Conservation (phyloP, 1,140 invertebrate genomes). For the Melipona quadrifasciata region DNA sequence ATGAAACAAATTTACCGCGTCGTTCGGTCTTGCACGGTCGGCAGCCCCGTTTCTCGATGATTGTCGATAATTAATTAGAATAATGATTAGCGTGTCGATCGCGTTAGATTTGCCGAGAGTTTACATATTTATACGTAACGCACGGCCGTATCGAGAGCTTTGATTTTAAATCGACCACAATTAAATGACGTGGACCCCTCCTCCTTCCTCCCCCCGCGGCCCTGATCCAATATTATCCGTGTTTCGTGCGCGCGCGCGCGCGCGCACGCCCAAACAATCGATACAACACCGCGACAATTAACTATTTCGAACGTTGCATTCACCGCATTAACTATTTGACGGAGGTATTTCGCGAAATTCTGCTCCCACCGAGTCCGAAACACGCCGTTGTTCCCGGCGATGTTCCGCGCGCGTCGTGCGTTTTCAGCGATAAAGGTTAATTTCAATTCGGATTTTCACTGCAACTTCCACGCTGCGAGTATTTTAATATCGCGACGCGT, state of each 20-base stretch:
- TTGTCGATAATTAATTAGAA: conserved; percentile 27
- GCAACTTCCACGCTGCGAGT: too few relatives aligned
- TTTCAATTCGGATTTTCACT: not conserved
- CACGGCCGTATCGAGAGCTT: not conserved
- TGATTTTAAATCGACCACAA: conserved; percentile 36
- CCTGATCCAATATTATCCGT: not conserved
- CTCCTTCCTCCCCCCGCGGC: too few relatives aligned
- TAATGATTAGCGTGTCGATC: conserved; percentile 10
- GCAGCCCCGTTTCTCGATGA: not conserved
- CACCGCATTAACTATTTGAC: not conserved
- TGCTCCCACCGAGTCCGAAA: too few relatives aligned
- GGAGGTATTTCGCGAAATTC: not conserved
- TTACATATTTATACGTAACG: not conserved
- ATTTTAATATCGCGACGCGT: too few relatives aligned
- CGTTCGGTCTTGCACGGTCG: not conserved
- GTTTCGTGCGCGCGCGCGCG: not conserved
- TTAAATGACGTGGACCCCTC: conserved; percentile 4
- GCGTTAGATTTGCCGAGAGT: not conserved
- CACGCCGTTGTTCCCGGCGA: not conserved
- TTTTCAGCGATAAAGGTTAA: not conserved
- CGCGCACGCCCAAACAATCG: not conserved
- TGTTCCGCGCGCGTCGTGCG: not conserved
- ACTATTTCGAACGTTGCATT: not conserved
- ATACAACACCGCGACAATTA: conserved; percentile 11
- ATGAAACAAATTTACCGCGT: not conserved